Conservation (phyloP, 2,888 invertebrate genomes). For the Drosophila prolongata region DNA sequence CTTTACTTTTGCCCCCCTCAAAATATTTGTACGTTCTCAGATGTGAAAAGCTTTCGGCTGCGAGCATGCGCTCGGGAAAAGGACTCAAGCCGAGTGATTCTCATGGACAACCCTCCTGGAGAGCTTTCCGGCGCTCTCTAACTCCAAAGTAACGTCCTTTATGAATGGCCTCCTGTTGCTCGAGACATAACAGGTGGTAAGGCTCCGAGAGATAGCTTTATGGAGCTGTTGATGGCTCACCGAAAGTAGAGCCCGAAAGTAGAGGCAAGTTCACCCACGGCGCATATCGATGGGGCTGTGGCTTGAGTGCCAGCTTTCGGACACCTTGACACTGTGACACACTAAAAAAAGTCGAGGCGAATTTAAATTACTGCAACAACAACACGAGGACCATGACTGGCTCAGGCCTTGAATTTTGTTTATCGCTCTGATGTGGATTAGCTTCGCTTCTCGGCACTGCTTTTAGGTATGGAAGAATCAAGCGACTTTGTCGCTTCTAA, state of each 20-base stretch:
- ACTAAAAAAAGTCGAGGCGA: slow-evolving; percentile 41
- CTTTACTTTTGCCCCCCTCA: background rate
- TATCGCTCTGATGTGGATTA: slow-evolving; percentile 33
- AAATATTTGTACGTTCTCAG: background rate
- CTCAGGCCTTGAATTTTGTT: slow-evolving; percentile 61
- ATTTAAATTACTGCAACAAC: slow-evolving; percentile 32
- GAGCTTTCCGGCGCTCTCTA: slow-evolving; percentile 23
- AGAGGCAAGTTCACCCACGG: slow-evolving; percentile 21
- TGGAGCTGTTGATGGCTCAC: slow-evolving; percentile 39
- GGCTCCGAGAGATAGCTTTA: slow-evolving; percentile 63
- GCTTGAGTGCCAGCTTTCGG: slow-evolving; percentile 22
- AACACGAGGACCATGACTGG: slow-evolving; percentile 21
- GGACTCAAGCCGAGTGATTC: slow-evolving; percentile 22
- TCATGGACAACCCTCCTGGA: background rate
- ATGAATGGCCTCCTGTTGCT: slow-evolving; percentile 82
- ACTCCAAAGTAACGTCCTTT: slow-evolving; percentile 44
- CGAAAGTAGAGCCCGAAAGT: slow-evolving; percentile 18
- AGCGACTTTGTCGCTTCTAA: slow-evolving; percentile 41
- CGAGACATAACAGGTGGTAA: slow-evolving; percentile 81
- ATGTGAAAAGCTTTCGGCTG: slow-evolving; percentile 17
- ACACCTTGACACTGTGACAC: slow-evolving; percentile 73
- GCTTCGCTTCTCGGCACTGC: slow-evolving; percentile 19
- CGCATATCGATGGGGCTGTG: slow-evolving; percentile 13
- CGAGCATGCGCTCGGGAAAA: slow-evolving; percentile 23
- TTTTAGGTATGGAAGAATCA: background rate